Evolutionary conservation across 1,140 invertebrate genomes (phyloP).

Genomic region (Zaprionus africanus): DNA sequence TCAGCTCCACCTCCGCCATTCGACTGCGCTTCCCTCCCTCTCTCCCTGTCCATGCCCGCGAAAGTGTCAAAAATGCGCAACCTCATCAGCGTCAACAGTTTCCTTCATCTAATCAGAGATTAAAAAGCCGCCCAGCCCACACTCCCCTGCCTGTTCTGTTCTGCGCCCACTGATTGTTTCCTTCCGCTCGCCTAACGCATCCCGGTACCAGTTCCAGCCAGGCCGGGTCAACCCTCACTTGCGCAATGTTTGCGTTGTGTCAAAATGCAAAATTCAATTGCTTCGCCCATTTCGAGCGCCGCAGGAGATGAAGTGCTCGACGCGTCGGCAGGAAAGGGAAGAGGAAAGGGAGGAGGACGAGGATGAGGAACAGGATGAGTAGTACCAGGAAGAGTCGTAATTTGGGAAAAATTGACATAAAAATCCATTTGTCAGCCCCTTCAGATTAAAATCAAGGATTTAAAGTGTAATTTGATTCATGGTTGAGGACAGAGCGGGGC

Average conservation of each 20-base stretch:
- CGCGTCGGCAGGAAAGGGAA: neutral
- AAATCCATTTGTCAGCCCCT: conserved; percentile 84
- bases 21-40: neutral
- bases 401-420: conserved; percentile 72
- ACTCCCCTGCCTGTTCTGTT: conserved; percentile 32
- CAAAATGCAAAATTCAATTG: conserved; percentile 84
- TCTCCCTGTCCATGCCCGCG: neutral
- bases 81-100: conserved; percentile 74
- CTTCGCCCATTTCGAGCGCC: conserved; percentile 57
- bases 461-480: conserved; percentile 84
- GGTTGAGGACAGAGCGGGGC: conserved; percentile 18
- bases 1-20: neutral
- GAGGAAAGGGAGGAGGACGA: neutral
- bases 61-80: conserved; percentile 64
- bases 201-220: neutral
- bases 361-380: conserved; percentile 12
- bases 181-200: conserved; percentile 35
- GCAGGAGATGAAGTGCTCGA: conserved; percentile 20
- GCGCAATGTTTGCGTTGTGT: conserved; percentile 53
- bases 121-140: conserved; percentile 66
- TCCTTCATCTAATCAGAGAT: conserved; percentile 78
- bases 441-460: conserved; percentile 84
- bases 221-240: conserved; percentile 3
- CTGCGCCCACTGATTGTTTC: conserved; percentile 64
- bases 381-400: conserved; percentile 41